Conservation (phyloP, 2,113 vertebrate species). For the Antechinus flavipes region DNA sequence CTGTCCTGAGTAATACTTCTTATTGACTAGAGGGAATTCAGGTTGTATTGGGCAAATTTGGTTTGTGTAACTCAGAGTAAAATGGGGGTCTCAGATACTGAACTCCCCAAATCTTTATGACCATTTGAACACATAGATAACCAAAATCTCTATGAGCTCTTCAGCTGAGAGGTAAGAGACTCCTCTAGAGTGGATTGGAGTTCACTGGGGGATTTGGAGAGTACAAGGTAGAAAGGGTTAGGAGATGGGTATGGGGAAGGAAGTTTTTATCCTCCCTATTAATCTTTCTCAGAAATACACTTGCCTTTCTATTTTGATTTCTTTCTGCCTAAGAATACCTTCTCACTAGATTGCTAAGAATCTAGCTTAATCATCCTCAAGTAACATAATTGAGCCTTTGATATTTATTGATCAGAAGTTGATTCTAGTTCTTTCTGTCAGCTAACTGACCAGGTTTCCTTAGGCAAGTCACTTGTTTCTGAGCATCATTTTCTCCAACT, state of each 20-base stretch:
- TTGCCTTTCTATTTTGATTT: not conserved
- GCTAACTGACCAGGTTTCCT: not conserved
- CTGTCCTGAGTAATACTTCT: not conserved
- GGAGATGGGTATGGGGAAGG: not conserved
- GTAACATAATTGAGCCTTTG: not conserved
- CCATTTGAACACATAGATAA: not conserved
- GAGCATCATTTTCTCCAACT: not conserved
- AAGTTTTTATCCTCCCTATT: not conserved
- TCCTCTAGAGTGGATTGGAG: not conserved
- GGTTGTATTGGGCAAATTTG: not conserved
- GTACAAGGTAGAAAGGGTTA: not conserved
- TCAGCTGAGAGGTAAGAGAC: not conserved
- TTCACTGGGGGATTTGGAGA: not conserved
- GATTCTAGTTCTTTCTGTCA: not conserved
- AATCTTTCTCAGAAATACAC: not conserved
- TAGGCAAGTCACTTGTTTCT: not conserved
- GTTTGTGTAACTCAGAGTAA: not conserved
- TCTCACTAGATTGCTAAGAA: not conserved
- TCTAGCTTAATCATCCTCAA: not conserved
- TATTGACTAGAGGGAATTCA: not conserved
- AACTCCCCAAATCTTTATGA: not conserved
- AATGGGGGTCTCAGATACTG: not conserved
- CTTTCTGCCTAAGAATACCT: not conserved
- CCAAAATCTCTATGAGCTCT: not conserved
- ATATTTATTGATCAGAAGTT: not conserved